Evolutionary conservation across 2,797 vertebrate species (phyloP).

Genomic region (Aplochiton taeniatus): DNA sequence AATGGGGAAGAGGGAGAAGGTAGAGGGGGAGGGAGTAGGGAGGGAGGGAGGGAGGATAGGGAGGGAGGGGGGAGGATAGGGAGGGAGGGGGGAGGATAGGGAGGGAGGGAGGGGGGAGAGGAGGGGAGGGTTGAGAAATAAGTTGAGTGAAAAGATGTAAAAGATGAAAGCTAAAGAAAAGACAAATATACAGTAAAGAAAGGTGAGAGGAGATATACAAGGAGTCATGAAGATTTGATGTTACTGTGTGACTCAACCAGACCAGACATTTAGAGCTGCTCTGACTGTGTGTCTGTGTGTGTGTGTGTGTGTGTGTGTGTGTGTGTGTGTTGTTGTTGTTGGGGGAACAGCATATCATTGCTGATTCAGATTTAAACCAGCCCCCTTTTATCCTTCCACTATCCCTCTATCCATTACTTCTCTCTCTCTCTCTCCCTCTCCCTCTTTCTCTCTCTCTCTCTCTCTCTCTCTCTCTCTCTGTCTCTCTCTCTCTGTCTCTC

Average conservation of each 20-base stretch:
- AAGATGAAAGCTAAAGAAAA: too few relatives aligned
- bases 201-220: too few relatives aligned
- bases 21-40: constrained; percentile 8
- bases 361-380: constrained; percentile 70
- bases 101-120: background rate
- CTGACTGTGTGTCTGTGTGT: background rate
- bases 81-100: background rate
- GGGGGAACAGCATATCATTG: constrained; percentile 14
- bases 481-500: constrained; percentile 31
- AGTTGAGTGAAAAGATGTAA: too few relatives aligned
- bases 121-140: background rate
- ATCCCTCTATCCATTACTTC: constrained; percentile 22
- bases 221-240: background rate
- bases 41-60: constrained; percentile 20
- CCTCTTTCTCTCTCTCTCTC: constrained; percentile 11
- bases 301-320: background rate
- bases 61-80: constrained; percentile 9
- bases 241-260: background rate
- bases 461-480: constrained; percentile 19
- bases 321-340: background rate
- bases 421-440: constrained; percentile 25
- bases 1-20: constrained; percentile 14
- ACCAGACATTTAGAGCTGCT: background rate
- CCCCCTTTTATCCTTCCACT: constrained; percentile 62
- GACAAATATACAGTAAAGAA: too few relatives aligned